Base-by-base conservation (phyloP, 2,888 invertebrate genomes). In the Agriopis aurantiaria region DNA sequence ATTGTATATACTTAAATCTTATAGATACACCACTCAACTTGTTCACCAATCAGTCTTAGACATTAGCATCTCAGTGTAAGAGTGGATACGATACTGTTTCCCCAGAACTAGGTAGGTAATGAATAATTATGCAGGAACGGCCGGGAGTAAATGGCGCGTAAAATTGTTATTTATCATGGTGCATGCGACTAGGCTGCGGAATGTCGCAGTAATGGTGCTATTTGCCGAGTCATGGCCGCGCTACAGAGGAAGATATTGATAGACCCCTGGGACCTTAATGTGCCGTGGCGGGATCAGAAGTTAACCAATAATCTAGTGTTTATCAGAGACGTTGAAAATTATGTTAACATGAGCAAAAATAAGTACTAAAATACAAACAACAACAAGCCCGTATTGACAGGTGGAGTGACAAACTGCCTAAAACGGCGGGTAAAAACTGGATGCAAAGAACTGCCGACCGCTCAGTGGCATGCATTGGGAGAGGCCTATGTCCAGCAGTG, bases 101-200 rank as follows among this genome's bases (percentile, higher is more conserved):
- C 40, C 64, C 12, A 12, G 17, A 33, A 56, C 49, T 8, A 33
- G 23, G 9, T 43, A 33, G 33, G 62, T 70, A 68, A 72, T 66
- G 59, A 72, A 69, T 72, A 72, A 69, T 69, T 72, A 72, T 60
- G 69, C 68, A 56, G 51, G 59, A 46, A 53, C 63, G 59, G 46
- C 62, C 48, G 66, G 10, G n/a, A 65, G 71, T 63, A 75, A 75
- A 75, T 73, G 69, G 75, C 57, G 61, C 72, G 75, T 61, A 71
- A 75, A 74, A 75, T 77, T 74, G 77, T 72, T 71, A 75, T 78
- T 75, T 78, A 76, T 74, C 66, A 65, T 68, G 60, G 68, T 72
- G 75, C 72, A 77, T 71, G 75, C 62, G 65, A 66, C 69, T 64
- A 53, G 74, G 65, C 71, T 74, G 71, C 63, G 71, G 70, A 71